Conservation (phyloP, 2,888 invertebrate species). For the Aquatica leii region DNA sequence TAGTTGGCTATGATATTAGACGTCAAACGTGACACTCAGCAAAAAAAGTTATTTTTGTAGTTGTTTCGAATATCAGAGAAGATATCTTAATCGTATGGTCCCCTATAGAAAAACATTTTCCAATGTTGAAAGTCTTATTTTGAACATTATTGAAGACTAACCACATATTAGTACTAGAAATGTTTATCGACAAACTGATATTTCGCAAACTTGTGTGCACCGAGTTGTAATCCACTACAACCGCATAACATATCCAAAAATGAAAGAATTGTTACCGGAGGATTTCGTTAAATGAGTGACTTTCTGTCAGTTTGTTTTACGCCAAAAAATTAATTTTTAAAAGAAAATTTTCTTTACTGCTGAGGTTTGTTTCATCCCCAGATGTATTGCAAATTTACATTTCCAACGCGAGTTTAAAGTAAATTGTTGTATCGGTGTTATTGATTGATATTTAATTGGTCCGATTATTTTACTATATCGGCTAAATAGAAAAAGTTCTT, state of each 20-base stretch:
- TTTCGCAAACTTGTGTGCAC: neutral
- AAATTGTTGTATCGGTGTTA: neutral
- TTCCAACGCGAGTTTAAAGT: neutral
- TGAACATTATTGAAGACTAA: too few species aligned
- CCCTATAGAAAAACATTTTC: too few species aligned
- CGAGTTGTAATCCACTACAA: neutral
- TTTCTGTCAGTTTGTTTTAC: too few species aligned
- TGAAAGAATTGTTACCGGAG: neutral
- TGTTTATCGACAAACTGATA: neutral
- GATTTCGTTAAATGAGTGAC: too few species aligned
- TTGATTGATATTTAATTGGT: neutral
- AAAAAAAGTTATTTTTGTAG: too few species aligned
- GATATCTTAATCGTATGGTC: too few species aligned
- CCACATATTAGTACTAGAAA: too few species aligned
- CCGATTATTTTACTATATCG: neutral
- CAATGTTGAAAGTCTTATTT: too few species aligned
- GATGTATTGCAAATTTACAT: neutral
- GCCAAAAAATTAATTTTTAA: neutral
- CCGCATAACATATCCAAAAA: neutral
- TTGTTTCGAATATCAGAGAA: too few species aligned
- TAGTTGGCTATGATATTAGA: too few species aligned
- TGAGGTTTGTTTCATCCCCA: neutral
- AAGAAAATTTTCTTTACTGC: neutral
- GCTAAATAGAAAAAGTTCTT: neutral
- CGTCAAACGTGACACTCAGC: too few species aligned